phyloP scores from a whole-genome alignment of 2,888 invertebrate species.

The Melieria crassipennis region DNA sequence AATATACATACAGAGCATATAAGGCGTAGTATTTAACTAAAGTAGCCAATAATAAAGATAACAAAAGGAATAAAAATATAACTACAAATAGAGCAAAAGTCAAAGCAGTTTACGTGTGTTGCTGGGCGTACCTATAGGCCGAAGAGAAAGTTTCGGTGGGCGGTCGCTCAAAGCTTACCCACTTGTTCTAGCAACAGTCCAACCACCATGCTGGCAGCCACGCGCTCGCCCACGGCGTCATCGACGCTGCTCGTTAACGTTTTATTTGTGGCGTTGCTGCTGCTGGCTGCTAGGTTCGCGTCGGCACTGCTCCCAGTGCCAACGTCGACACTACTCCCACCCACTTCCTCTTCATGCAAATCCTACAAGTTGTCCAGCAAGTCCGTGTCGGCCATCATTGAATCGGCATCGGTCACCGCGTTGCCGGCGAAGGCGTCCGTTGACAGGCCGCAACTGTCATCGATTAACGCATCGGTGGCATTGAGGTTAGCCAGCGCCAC shows the following conservation, averaged over 20 bases:
- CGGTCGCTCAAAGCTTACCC: conserved; percentile 51
- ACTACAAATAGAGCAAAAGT: neutral
- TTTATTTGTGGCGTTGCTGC: neutral
- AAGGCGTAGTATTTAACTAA: too few species aligned
- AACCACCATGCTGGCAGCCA: conserved; percentile 45
- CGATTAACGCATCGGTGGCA: conserved; percentile 49
- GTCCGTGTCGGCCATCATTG: conserved; percentile 62
- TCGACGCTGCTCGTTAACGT: neutral
- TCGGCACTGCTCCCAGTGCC: conserved; percentile 25
- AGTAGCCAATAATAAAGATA: too few species aligned
- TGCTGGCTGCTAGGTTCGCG: neutral
- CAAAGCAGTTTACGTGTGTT: neutral
- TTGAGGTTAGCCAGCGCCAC: conserved; percentile 39
- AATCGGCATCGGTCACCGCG: conserved; percentile 51
- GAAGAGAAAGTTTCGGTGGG: conserved; percentile 26
- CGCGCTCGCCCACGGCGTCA: neutral
- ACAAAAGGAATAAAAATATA: too few species aligned
- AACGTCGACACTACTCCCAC: conserved; percentile 24
- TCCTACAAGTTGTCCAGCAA: conserved; percentile 63
- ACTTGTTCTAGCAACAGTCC: conserved; percentile 57
- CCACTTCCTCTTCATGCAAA: conserved; percentile 60
- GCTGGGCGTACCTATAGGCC: neutral
- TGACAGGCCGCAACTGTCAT: conserved; percentile 44
- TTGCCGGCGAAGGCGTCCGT: conserved; percentile 35
- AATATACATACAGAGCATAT: too few species aligned